Evolutionary conservation across 92 coral and sea anemone genomes (phyloP).

Genomic region (Micromussa lordhowensis): DNA sequence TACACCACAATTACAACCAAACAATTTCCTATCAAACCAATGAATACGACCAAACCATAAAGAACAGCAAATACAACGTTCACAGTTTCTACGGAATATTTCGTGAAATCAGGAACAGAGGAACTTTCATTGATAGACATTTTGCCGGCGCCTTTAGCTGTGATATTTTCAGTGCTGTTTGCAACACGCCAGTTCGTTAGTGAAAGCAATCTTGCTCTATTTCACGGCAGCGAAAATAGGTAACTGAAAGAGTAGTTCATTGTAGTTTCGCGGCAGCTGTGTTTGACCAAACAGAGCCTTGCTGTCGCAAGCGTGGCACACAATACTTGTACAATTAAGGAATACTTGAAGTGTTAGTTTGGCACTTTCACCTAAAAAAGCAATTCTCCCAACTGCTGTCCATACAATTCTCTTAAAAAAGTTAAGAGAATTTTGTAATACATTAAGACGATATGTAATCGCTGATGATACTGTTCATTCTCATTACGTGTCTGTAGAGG

Average conservation of each 20-base stretch:
- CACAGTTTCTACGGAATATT: constrained; percentile 42
- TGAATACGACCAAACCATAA: constrained; percentile 39
- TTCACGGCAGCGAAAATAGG: neutral
- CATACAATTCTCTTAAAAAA: neutral
- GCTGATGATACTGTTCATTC: neutral
- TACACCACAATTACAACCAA: constrained; percentile 69
- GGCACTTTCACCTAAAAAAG: neutral
- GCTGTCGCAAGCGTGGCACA: neutral
- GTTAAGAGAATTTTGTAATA: neutral
- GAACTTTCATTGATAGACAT: constrained; percentile 29
- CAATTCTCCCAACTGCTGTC: neutral
- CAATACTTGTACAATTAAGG: neutral
- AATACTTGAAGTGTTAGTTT: constrained; percentile 18
- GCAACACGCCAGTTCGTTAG: neutral
- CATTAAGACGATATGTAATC: neutral
- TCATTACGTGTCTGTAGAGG: neutral
- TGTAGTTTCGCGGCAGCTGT: constrained; percentile 17
- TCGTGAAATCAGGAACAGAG: constrained; percentile 44
- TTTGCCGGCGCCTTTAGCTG: neutral
- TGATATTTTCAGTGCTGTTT: neutral
- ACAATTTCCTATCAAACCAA: constrained; percentile 67
- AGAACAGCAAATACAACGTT: constrained; percentile 62
- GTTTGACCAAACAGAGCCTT: neutral
- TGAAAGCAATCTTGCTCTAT: no score
- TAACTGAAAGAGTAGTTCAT: neutral